These are phyloP conservation scores for Anodontia alba DNA, from an alignment of 2,888 invertebrate genomes.

Conservation along the genomic window DNA sequence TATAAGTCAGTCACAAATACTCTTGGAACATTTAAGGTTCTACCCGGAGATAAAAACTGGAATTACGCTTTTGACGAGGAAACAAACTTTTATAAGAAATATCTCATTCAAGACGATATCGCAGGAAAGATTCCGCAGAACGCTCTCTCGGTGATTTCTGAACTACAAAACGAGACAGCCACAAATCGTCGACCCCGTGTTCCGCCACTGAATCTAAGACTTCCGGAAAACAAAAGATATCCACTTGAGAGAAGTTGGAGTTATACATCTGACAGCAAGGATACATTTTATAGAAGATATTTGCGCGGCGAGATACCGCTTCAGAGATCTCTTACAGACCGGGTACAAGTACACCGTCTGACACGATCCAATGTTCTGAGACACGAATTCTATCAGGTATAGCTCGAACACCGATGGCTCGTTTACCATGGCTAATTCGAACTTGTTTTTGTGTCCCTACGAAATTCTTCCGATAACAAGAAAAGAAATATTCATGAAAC, in stretches of 20 bases:
- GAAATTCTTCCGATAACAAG: too few species aligned
- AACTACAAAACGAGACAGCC: background rate
- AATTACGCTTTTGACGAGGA: conserved; percentile 43
- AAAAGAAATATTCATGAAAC: conserved; percentile 20
- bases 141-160: background rate
- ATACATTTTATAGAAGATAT: background rate
- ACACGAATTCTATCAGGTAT: conserved; percentile 49
- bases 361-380: conserved; percentile 51
- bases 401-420: too few species aligned
- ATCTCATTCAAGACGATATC: conserved; percentile 51
- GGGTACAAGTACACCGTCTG: conserved; percentile 29
- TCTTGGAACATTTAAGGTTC: background rate
- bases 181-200: background rate
- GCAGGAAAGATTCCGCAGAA: background rate
- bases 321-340: conserved; percentile 4
- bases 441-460: too few species aligned
- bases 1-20: background rate
- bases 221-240: background rate
- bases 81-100: conserved; percentile 48
- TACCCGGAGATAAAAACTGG: conserved; percentile 47
- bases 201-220: background rate
- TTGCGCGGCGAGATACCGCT: background rate
- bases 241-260: background rate
- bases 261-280: background rate
- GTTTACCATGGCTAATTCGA: too few species aligned